These are phyloP conservation scores for Crocuta crocuta DNA, from an alignment of 2,113 vertebrate genomes.

Conservation along the genomic window DNA sequence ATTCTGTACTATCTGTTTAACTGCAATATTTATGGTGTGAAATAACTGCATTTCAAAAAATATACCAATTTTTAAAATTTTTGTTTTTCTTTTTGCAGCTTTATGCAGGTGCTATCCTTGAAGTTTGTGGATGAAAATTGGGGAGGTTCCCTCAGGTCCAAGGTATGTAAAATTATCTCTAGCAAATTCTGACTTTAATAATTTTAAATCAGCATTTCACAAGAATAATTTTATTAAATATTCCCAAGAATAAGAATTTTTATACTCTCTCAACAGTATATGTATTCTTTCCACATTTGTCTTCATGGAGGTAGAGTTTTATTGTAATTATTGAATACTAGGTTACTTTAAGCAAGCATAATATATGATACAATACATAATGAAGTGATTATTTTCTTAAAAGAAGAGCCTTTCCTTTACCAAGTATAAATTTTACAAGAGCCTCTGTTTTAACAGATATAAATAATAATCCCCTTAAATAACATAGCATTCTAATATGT, in stretches of 20 bases:
- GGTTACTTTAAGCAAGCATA: constrained; percentile 11
- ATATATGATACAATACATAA: not conserved
- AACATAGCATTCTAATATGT: not conserved
- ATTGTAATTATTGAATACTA: not conserved
- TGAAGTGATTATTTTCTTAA: constrained; percentile 7
- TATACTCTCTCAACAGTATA: not conserved
- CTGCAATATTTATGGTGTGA: not conserved
- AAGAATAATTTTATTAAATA: constrained; percentile 47
- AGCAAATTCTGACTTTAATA: not conserved
- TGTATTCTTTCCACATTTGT: constrained; percentile 24
- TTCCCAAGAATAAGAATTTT: not conserved
- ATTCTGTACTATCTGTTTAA: not conserved
- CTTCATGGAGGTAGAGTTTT: not conserved
- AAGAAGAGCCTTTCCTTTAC: not conserved
- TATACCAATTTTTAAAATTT: not conserved
- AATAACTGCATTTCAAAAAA: not conserved
- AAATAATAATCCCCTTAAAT: constrained; percentile 20
- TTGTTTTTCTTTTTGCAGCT: constrained; percentile 87
- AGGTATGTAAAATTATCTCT: constrained; percentile 88
- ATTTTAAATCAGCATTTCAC: constrained; percentile 43
- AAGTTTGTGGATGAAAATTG: constrained; percentile 99
- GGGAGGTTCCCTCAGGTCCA: constrained; percentile 99
- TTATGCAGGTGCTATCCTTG: constrained; percentile 97
- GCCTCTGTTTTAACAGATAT: constrained; percentile 27
- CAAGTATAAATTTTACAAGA: constrained; percentile 2